phyloP scores from a whole-genome alignment of 2,888 invertebrate species.

The Germaria angustata region DNA sequence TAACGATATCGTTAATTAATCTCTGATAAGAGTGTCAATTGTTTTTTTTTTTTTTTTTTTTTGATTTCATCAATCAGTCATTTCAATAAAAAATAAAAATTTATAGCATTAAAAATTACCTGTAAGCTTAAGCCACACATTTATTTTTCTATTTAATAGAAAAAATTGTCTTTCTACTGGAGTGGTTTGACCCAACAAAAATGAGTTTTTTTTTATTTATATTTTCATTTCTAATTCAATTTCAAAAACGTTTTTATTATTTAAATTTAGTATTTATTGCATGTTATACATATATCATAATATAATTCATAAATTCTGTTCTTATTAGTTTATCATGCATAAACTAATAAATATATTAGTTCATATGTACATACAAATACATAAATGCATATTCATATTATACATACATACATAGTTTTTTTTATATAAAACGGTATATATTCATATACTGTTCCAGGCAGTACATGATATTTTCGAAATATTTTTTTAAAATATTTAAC shows the following conservation, averaged over 20 bases:
- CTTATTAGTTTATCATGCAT: constrained; percentile 61
- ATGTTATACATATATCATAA: constrained; percentile 57
- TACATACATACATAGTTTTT: constrained; percentile 16
- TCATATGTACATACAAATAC: constrained; percentile 47
- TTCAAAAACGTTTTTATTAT: constrained; percentile 1
- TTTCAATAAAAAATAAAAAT: too few relatives aligned
- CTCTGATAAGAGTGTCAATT: too few relatives aligned
- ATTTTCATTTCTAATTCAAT: constrained; percentile 19
- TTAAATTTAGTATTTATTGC: constrained; percentile 42
- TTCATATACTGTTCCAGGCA: constrained; percentile 7
- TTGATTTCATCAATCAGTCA: too few relatives aligned
- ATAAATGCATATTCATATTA: constrained; percentile 53
- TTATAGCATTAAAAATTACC: neutral
- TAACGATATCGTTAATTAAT: too few relatives aligned
- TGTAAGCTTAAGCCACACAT: neutral
- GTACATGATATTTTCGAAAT: neutral
- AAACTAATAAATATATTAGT: constrained; percentile 64
- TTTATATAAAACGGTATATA: neutral
- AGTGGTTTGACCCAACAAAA: neutral
- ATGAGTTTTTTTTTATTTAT: constrained; percentile 22
- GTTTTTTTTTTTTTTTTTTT: too few relatives aligned
- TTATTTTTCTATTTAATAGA: neutral
- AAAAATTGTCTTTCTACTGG: neutral
- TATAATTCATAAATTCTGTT: constrained; percentile 54
- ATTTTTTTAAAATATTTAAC: too few relatives aligned